Percentiles rank a stretch among this genome's conserved stretches.
These are phyloP conservation scores for Ectemnius continuus DNA, from an alignment of 2,888 invertebrate species.

Conservation along the genomic window DNA sequence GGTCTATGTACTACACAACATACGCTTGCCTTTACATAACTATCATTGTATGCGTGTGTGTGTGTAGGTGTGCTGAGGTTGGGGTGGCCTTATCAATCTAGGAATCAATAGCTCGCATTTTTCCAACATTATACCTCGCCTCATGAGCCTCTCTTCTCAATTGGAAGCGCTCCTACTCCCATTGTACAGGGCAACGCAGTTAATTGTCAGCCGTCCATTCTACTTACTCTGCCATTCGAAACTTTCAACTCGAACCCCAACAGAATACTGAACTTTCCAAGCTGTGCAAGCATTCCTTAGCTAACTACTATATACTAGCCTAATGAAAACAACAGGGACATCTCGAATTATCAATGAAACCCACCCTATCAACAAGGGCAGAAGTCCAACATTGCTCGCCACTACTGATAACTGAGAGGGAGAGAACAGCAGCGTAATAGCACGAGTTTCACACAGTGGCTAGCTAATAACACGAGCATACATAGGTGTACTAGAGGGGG, in stretches of 20 bases:
- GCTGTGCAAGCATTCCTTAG: too few species aligned
- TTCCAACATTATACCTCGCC: background rate
- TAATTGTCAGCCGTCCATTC: background rate
- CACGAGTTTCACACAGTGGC: too few species aligned
- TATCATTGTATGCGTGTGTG: background rate
- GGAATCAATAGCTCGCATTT: slow-evolving; percentile 22
- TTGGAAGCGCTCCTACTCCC: background rate
- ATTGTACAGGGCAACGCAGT: background rate
- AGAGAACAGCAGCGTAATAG: too few species aligned
- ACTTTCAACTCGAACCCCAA: too few species aligned
- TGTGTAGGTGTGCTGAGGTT: background rate
- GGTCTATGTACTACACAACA: slow-evolving; percentile 6
- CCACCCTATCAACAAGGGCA: background rate
- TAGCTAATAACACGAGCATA: too few species aligned
- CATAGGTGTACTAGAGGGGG: too few species aligned
- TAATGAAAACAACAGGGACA: background rate
- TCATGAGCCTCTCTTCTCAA: background rate
- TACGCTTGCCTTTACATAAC: slow-evolving; percentile 32
- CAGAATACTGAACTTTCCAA: too few species aligned
- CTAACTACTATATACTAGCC: too few species aligned
- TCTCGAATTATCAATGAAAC: background rate
- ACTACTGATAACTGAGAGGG: background rate
- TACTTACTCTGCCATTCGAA: too few species aligned
- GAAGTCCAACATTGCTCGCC: background rate
- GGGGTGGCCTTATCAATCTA: slow-evolving; percentile 8